Conservation (phyloP, 2,888 invertebrate genomes). For the Morpho achilles region DNA sequence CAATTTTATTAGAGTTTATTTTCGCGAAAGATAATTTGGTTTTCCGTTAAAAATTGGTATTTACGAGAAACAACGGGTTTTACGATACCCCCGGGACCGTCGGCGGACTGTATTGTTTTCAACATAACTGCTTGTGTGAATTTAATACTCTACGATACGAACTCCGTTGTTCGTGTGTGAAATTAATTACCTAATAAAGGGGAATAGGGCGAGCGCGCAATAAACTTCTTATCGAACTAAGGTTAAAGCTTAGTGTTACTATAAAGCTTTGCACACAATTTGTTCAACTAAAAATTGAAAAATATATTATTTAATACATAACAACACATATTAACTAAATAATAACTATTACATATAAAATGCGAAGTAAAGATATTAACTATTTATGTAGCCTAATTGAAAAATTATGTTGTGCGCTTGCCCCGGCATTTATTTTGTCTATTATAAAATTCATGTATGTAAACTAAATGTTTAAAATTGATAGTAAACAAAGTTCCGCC, state of each 20-base stretch:
- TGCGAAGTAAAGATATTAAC: no score
- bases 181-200: slow-evolving; percentile 31
- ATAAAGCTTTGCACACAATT: slow-evolving; percentile 3
- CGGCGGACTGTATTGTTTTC: slow-evolving; percentile 5
- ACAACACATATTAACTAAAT: no score
- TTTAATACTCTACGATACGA: slow-evolving; percentile 1
- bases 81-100: slow-evolving; percentile 12
- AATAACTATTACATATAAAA: no score
- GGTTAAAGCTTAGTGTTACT: slow-evolving; percentile 7
- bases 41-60: slow-evolving; percentile 19
- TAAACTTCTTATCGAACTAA: slow-evolving; percentile 21
- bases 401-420: no score
- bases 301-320: no score
- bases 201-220: slow-evolving; percentile 19
- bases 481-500: no score
- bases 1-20: slow-evolving; percentile 15
- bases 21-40: slow-evolving; percentile 17
- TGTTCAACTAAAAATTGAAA: background rate
- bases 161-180: slow-evolving; percentile 23
- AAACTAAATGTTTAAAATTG: no score
- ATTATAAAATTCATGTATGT: no score
- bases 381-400: no score
- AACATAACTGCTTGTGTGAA: slow-evolving; percentile 3
- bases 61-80: slow-evolving; percentile 18
- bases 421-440: no score